Evolutionary conservation across 2,797 vertebrate genomes (phyloP).

Genomic region (Neoniphon sammara): DNA sequence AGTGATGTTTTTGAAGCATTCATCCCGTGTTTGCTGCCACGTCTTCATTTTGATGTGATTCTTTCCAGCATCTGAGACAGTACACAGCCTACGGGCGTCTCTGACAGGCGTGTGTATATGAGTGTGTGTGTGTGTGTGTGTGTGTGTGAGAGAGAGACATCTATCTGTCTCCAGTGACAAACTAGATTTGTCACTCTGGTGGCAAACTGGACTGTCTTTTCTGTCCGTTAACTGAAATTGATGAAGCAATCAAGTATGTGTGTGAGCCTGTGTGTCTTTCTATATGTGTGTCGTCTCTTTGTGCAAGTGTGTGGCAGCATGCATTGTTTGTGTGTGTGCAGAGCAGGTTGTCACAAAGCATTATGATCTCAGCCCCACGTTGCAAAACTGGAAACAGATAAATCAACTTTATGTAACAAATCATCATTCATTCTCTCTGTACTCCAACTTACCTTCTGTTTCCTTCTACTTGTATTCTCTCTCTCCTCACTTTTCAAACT

Average conservation of each 20-base stretch:
- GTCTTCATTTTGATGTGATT: constrained; percentile 73
- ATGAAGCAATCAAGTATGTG: constrained; percentile 63
- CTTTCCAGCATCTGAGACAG: constrained; percentile 69
- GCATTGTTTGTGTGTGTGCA: constrained; percentile 15
- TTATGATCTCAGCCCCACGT: background rate
- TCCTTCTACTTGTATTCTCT: constrained; percentile 17
- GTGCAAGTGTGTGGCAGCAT: constrained; percentile 9
- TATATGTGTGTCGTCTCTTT: background rate
- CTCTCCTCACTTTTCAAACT: background rate
- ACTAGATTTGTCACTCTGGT: constrained; percentile 68
- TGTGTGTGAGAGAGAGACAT: constrained; percentile 47
- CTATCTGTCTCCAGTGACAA: constrained; percentile 72
- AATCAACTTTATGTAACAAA: constrained; percentile 22
- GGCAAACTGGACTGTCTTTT: constrained; percentile 63
- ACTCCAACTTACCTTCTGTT: background rate
- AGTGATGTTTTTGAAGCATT: constrained; percentile 61
- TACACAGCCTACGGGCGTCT: constrained; percentile 67
- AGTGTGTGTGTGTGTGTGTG: constrained; percentile 7
- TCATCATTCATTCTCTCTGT: constrained; percentile 1
- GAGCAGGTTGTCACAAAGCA: constrained; percentile 11
- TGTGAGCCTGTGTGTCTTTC: constrained; percentile 5
- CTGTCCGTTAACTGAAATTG: constrained; percentile 65
- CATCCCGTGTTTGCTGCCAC: constrained; percentile 62
- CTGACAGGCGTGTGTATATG: constrained; percentile 46
- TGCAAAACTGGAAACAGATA: constrained; percentile 2